Conservation (phyloP, 1,140 invertebrate species). For the Trichonephila clavipes region DNA sequence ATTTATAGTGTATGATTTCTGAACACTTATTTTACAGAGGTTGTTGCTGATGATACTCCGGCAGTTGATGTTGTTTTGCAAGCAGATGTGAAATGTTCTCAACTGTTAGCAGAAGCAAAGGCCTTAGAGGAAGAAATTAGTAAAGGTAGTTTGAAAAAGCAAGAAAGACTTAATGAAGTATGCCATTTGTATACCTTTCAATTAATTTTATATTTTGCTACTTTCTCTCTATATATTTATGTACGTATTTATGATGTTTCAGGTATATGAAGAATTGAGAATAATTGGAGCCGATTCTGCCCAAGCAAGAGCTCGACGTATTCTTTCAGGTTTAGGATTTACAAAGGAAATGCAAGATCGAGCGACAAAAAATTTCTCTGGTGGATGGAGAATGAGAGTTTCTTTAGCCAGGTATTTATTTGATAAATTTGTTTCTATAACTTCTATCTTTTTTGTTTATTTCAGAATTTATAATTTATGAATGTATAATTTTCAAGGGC, state of each 20-base stretch:
- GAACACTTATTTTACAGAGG: conserved; percentile 84
- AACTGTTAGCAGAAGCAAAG: conserved; percentile 90
- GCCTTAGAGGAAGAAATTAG: conserved; percentile 87
- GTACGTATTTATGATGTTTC: neutral
- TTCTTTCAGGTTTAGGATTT: conserved; percentile 98
- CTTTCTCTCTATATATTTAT: no score
- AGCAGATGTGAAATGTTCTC: conserved; percentile 93
- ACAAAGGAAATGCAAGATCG: conserved; percentile 95
- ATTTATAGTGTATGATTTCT: no score
- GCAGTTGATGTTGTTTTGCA: conserved; percentile 96
- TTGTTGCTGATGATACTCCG: conserved; percentile 93
- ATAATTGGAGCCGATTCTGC: conserved; percentile 98
- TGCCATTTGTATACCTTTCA: neutral
- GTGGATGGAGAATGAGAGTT: conserved; percentile 99
- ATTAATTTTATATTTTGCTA: no score
- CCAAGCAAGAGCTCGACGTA: conserved; percentile 95
- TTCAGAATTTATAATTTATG: neutral
- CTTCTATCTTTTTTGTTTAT: neutral
- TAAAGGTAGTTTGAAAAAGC: conserved; percentile 86
- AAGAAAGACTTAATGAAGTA: conserved; percentile 92
- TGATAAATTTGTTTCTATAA: neutral
- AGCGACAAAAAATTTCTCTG: conserved; percentile 97
- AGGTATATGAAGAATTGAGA: conserved; percentile 96
- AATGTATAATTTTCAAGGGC: conserved; percentile 80
- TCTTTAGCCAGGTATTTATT: conserved; percentile 88